phyloP scores from a whole-genome alignment of 1,140 invertebrate genomes.

The Drosophila watanabei region DNA sequence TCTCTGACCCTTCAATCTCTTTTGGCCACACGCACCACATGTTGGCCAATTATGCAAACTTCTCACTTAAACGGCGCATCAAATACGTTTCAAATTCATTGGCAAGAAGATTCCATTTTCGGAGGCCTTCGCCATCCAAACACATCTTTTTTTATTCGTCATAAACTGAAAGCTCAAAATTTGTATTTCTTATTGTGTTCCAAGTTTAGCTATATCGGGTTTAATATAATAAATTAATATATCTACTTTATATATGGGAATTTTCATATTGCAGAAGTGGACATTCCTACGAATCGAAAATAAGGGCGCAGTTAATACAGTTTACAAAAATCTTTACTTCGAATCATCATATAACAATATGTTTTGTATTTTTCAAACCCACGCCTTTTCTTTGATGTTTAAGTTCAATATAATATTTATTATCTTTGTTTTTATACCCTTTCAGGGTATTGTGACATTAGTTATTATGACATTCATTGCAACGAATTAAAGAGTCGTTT shows the following conservation, averaged over 20 bases:
- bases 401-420: no score
- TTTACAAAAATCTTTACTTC: no score
- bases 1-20: conserved; percentile 29
- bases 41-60: conserved; percentile 73
- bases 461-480: no score
- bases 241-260: not conserved
- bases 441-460: no score
- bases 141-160: not conserved
- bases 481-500: no score
- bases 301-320: no score
- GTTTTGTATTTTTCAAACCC: no score
- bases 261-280: not conserved
- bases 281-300: not conserved
- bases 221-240: not conserved
- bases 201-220: not conserved
- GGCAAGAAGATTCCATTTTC: conserved; percentile 8
- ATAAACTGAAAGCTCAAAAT: not conserved
- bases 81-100: conserved; percentile 41
- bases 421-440: no score
- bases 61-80: conserved; percentile 61
- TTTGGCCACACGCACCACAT: conserved; percentile 48
- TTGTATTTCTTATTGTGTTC: not conserved
- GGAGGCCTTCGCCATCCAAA: not conserved
- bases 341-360: no score
- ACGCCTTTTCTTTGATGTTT: no score